phyloP scores from a whole-genome alignment of 2,888 invertebrate genomes.

The Hemaris fuciformis region DNA sequence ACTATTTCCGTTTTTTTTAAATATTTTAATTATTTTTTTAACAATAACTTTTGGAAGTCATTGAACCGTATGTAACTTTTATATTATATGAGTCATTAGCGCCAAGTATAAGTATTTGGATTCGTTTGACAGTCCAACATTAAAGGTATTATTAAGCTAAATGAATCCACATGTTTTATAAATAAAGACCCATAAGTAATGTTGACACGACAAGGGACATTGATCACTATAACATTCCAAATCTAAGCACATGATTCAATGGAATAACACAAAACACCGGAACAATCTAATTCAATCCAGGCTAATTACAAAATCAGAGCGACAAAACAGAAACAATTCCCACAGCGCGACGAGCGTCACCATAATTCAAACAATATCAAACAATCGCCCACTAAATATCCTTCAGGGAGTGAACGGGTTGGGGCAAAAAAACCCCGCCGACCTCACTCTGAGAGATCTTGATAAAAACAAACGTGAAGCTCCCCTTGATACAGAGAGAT shows the following conservation, averaged over 20 bases:
- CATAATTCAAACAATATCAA: conserved; percentile 18
- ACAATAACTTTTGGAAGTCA: too few relatives aligned
- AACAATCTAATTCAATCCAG: neutral
- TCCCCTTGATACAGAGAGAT: conserved; percentile 61
- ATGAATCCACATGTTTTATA: too few relatives aligned
- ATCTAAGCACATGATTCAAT: neutral
- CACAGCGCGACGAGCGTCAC: neutral
- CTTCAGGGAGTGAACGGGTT: conserved; percentile 41
- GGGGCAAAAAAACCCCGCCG: conserved; percentile 24
- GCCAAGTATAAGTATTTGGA: too few relatives aligned
- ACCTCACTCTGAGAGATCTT: conserved; percentile 48
- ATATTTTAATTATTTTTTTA: too few relatives aligned
- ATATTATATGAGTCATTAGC: too few relatives aligned
- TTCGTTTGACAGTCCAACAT: too few relatives aligned
- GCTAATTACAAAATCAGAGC: neutral
- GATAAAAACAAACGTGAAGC: conserved; percentile 61
- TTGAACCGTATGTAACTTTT: too few relatives aligned
- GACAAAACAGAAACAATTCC: neutral
- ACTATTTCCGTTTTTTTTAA: too few relatives aligned
- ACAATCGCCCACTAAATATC: conserved; percentile 39
- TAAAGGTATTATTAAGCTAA: too few relatives aligned
- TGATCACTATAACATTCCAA: neutral
- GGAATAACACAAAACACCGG: neutral
- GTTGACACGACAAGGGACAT: too few relatives aligned
- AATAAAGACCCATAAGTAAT: too few relatives aligned